These are phyloP conservation scores for Eristalis pertinax DNA, from an alignment of 2,888 invertebrate genomes.

Conservation along the genomic window DNA sequence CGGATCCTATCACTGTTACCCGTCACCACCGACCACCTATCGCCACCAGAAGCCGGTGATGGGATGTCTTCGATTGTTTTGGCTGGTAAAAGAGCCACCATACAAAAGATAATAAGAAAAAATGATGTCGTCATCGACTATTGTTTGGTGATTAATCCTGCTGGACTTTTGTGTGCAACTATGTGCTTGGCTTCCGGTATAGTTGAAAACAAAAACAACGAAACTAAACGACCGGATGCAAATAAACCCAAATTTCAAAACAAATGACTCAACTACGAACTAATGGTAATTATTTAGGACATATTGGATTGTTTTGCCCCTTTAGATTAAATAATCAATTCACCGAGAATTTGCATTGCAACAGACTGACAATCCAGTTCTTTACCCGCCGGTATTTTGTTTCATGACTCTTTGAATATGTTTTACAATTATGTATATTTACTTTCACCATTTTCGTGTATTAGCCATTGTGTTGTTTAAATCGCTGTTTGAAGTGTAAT, in stretches of 20 bases:
- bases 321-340: not conserved
- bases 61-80: slow-evolving; percentile 71
- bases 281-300: slow-evolving; percentile 2
- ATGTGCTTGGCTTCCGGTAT: slow-evolving; percentile 8
- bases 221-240: not conserved
- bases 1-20: slow-evolving; percentile 32
- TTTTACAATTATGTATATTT: not conserved
- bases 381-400: not conserved
- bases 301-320: slow-evolving; percentile 7
- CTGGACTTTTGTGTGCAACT: slow-evolving; percentile 19
- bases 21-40: slow-evolving; percentile 57
- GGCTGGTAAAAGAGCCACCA: slow-evolving; percentile 74
- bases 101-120: slow-evolving; percentile 72
- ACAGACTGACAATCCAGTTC: not conserved
- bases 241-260: slow-evolving; percentile 5
- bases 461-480: not conserved
- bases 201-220: not conserved
- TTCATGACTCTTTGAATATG: not conserved
- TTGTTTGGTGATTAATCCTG: slow-evolving; percentile 64
- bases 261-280: slow-evolving; percentile 18
- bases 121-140: slow-evolving; percentile 75
- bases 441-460: not conserved
- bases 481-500: not conserved
- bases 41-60: slow-evolving; percentile 44
- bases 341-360: not conserved